A percentile compares a stretch with the other conserved stretches of the same genome.
Conservation (phyloP, 92 coral and sea anemone species). For the Umimayanthus chanpuru region DNA sequence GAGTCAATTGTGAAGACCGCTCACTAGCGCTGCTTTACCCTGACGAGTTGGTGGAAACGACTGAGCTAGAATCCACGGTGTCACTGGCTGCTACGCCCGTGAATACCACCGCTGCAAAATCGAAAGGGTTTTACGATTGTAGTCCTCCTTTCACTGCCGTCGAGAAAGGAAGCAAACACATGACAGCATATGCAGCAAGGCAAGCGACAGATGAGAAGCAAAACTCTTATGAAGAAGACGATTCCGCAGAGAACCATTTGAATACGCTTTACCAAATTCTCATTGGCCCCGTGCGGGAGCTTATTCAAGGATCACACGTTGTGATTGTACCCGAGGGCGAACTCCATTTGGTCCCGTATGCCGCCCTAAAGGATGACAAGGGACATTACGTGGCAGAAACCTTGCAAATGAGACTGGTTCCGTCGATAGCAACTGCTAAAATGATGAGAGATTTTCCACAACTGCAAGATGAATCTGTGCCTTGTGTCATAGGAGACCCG, state of each 20-base stretch:
- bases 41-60: not conserved
- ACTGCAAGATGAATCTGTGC: not conserved
- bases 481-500: not conserved
- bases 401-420: constrained; percentile 31
- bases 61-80: not conserved
- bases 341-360: constrained; percentile 11
- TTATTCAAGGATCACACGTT: not conserved
- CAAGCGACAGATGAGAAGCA: too few species aligned
- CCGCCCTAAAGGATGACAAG: constrained; percentile 10
- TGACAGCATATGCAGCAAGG: not conserved
- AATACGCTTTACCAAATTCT: not conserved
- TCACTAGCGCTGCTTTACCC: not conserved
- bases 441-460: constrained; percentile 13
- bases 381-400: constrained; percentile 7
- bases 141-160: too few species aligned
- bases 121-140: too few species aligned
- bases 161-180: too few species aligned
- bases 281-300: constrained; percentile 6
- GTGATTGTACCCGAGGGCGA: constrained; percentile 2
- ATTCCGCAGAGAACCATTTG: not conserved
- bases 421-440: not conserved
- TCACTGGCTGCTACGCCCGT: not conserved
- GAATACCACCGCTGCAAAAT: too few species aligned
- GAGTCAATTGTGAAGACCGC: too few species aligned
- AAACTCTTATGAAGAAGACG: too few species aligned